Evolutionary conservation across 2,888 invertebrate species (phyloP).

Genomic region (Heliconius ethilla): DNA sequence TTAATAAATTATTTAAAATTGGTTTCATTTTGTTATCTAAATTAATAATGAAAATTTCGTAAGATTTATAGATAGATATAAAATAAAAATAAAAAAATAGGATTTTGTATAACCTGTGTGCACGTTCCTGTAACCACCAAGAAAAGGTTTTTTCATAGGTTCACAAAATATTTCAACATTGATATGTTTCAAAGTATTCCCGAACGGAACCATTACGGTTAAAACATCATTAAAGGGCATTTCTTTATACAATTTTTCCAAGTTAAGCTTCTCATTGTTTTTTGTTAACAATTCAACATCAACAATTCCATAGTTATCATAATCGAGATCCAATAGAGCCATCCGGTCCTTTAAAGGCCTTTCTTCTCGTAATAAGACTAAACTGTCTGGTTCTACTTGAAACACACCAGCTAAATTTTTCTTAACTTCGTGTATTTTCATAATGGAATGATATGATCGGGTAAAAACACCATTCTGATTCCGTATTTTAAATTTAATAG

Average conservation of each 20-base stretch:
- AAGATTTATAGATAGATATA: too few relatives aligned
- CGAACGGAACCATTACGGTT: slow-evolving; percentile 71
- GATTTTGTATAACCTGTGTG: slow-evolving; percentile 77
- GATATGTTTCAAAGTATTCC: slow-evolving; percentile 65
- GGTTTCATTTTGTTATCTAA: too few relatives aligned
- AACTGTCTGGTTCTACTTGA: slow-evolving; percentile 73
- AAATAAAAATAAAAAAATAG: neutral
- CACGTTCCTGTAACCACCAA: slow-evolving; percentile 90
- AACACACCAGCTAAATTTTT: slow-evolving; percentile 83
- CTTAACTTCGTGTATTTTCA: slow-evolving; percentile 82
- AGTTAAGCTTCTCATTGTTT: slow-evolving; percentile 66
- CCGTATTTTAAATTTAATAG: slow-evolving; percentile 71
- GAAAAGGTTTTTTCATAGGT: slow-evolving; percentile 86
- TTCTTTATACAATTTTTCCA: slow-evolving; percentile 74
- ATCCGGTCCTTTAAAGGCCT: slow-evolving; percentile 69
- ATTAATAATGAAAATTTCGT: too few relatives aligned
- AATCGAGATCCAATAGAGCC: slow-evolving; percentile 72
- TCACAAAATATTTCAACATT: slow-evolving; percentile 77
- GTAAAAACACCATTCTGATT: slow-evolving; percentile 75
- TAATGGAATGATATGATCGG: slow-evolving; percentile 77
- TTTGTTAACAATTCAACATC: slow-evolving; percentile 74
- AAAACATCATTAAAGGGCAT: slow-evolving; percentile 71
- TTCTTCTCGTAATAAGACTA: slow-evolving; percentile 77
- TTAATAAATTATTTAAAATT: neutral
- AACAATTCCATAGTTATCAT: slow-evolving; percentile 75